Evolutionary conservation across 2,113 vertebrate species (phyloP), one percentile per base, ranked within the genome.

Genomic region (Bujurquina vittata): DNA sequence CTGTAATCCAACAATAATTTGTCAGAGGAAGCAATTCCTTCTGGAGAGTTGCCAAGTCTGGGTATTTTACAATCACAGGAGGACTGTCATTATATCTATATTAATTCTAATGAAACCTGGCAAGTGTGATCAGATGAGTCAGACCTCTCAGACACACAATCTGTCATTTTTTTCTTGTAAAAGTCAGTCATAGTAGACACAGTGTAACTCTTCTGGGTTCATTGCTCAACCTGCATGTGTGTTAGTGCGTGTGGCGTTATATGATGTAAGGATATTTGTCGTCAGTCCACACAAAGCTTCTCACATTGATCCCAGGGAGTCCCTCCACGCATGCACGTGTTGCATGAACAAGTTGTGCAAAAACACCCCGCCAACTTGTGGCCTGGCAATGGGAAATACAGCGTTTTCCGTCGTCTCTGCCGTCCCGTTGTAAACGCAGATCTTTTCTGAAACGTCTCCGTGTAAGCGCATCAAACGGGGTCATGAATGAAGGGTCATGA

Each of bases 61-160:
- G 31, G 18, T 80, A 79, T 88, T 86, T 90, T 89, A 91, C 87
- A 88, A 29, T 88, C 79, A 23, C 54, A 84, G 76, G 52, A 77
- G 77, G 37, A 52, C 89, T 91, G 88, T 93, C 84, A 93, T 91
- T 89, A 88, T 55, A 88, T 90, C 90, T 90, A 86, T 86, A 91
- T 87, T 93, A 88, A 91, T 77, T 81, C 67, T 73, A 83, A 88
- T 91, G 59, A 84, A 88, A 84, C 59, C 84, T 90, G 85, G 65
- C 85, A 87, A 75, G 80, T 80, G 56, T 35, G 69, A 83, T 79
- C 75, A 78, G 60, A 75, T 93, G 87, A 92, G 80, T 91, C 93
- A 93, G 87, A 93, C 87, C 88, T 83, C 90, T 63, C 82, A 86
- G 22, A 83, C 78, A 69, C 78, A 49, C 56, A 46, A 8, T 20